Conservation (phyloP, 1,140 invertebrate species). For the Hestina assimilis region DNA sequence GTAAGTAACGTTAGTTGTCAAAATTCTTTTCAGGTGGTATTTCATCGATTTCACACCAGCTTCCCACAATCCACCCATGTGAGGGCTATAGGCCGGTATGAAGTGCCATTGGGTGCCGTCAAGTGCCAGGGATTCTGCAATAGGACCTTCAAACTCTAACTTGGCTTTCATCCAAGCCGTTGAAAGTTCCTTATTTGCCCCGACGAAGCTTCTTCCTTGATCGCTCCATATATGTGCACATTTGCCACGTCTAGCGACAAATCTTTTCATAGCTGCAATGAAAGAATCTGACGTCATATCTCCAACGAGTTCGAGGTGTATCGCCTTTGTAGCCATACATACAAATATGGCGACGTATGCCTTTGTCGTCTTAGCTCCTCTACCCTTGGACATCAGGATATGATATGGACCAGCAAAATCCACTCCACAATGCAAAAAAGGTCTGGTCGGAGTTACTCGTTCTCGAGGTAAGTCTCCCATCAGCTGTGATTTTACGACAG, state of each 20-base stretch:
- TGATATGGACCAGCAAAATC: too few species aligned
- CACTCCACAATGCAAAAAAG: too few species aligned
- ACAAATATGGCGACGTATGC: background rate
- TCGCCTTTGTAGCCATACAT: background rate
- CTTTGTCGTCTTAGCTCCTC: too few species aligned
- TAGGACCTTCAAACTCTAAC: background rate
- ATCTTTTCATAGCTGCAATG: background rate
- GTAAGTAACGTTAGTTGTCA: background rate
- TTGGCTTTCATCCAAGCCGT: background rate
- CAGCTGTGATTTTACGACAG: too few species aligned
- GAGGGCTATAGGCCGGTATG: background rate
- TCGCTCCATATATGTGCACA: slow-evolving; percentile 7
- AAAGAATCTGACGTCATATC: background rate
- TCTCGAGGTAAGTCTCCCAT: too few species aligned
- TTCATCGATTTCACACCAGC: too few species aligned
- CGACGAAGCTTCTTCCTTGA: background rate
- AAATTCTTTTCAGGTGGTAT: slow-evolving; percentile 8
- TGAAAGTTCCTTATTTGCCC: slow-evolving; percentile 1
- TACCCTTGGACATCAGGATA: too few species aligned
- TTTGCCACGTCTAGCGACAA: background rate
- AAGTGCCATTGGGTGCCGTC: slow-evolving; percentile 8
- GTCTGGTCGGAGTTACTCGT: too few species aligned
- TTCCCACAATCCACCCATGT: slow-evolving; percentile 3
- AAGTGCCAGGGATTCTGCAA: background rate
- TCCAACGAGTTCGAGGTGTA: background rate